A percentile compares a stretch with the other conserved stretches of the same genome.
phyloP scores from a whole-genome alignment of 1,140 invertebrate species.

The Eciton burchellii region DNA sequence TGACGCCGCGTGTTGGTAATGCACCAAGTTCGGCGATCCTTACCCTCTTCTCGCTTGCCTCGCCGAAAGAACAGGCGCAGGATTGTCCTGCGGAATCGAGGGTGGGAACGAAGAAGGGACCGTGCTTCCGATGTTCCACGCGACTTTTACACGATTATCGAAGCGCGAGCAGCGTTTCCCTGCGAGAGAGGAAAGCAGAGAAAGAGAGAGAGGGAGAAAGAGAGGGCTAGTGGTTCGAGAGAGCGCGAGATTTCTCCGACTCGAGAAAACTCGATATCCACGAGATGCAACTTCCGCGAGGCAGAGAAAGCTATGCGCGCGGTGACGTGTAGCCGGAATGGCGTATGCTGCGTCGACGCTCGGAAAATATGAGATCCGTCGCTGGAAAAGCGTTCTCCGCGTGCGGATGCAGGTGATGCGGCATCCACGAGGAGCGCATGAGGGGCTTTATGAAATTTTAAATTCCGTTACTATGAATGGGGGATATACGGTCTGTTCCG shows the following conservation, averaged over 20 bases:
- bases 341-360: slow-evolving; percentile 14
- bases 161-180: slow-evolving; percentile 15
- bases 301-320: not conserved
- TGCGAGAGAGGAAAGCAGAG: not conserved
- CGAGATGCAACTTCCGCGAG: not conserved
- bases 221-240: not conserved
- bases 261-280: not conserved
- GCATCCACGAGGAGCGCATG: not conserved
- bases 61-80: not conserved
- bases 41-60: not conserved
- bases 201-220: too few species aligned
- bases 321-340: not conserved
- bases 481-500: not conserved
- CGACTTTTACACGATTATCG: slow-evolving; percentile 42
- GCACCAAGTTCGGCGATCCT: slow-evolving; percentile 11
- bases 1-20: slow-evolving; percentile 41
- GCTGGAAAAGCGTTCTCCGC: slow-evolving; percentile 10
- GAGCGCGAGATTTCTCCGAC: not conserved
- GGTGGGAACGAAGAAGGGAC: not conserved
- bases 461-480: slow-evolving; percentile 9
- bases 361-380: slow-evolving; percentile 42
- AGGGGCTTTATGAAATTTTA: slow-evolving; percentile 13
- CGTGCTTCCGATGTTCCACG: not conserved
- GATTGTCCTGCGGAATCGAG: not conserved
- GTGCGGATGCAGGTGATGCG: slow-evolving; percentile 12